A percentile compares a stretch with the other conserved stretches of the same genome.
These are phyloP conservation scores for Herpailurus yagouaroundi DNA, from an alignment of 2,113 vertebrate genomes.

Conservation along the genomic window DNA sequence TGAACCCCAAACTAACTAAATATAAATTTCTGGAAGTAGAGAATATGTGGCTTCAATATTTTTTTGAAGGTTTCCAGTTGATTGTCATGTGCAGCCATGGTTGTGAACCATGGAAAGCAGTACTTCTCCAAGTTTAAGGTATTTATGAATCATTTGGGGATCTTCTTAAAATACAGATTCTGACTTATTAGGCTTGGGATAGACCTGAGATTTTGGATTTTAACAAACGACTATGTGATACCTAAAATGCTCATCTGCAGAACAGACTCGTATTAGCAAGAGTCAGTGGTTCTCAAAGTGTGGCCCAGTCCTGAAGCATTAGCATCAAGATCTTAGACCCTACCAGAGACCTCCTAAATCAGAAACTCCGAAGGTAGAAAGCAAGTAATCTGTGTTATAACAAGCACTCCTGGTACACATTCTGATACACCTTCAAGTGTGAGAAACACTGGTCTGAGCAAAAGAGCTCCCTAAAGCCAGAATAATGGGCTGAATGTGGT, in stretches of 20 bases:
- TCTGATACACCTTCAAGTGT: neutral
- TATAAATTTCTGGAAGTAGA: neutral
- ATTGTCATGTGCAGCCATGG: neutral
- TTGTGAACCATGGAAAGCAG: neutral
- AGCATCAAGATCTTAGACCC: neutral
- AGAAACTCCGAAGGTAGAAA: neutral
- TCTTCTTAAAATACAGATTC: neutral
- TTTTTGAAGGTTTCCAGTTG: neutral
- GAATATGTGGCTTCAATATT: neutral
- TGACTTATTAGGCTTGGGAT: neutral
- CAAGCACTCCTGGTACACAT: neutral
- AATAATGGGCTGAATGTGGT: neutral
- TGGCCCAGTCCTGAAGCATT: neutral
- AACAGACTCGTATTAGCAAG: neutral
- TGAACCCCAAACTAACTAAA: neutral
- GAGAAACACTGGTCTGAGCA: neutral
- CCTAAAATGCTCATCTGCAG: neutral
- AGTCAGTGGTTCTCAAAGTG: neutral
- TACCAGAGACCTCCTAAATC: neutral
- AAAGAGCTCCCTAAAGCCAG: neutral
- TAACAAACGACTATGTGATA: neutral
- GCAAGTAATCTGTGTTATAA: neutral
- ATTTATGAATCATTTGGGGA: neutral
- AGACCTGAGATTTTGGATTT: neutral
- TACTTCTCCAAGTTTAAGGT: neutral